phyloP scores from a whole-genome alignment of 2,888 invertebrate species.

The Pachliopta kotzebuea region DNA sequence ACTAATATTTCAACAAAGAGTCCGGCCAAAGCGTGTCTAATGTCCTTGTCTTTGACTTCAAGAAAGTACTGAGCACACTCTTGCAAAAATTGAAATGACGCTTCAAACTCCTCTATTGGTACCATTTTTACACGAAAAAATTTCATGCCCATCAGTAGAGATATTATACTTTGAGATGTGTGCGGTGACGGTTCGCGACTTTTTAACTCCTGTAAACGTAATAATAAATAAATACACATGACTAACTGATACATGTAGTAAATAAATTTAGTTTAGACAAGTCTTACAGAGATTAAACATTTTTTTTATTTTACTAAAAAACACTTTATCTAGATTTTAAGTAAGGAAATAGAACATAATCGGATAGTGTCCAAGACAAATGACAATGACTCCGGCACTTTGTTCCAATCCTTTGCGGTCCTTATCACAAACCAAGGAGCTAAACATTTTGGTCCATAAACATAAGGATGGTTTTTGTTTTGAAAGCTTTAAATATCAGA shows the following conservation, averaged over 20 bases:
- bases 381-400: no score
- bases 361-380: no score
- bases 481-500: no score
- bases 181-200: conserved; percentile 94
- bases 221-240: not conserved
- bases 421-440: no score
- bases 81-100: conserved; percentile 98
- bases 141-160: conserved; percentile 99
- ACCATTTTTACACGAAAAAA: conserved; percentile 98
- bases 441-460: no score
- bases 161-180: conserved; percentile 96
- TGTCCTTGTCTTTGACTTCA: conserved; percentile 98
- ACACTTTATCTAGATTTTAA: no score
- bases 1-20: conserved; percentile 99
- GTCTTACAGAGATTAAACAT: not conserved
- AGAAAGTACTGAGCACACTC: conserved; percentile 99
- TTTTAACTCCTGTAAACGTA: conserved; percentile 71
- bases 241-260: not conserved
- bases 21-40: conserved; percentile 98
- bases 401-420: no score
- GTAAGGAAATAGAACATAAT: no score
- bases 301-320: no score
- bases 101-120: conserved; percentile 99
- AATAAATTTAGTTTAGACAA: not conserved
- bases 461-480: no score